These are phyloP conservation scores for Eugnorisma glareosa DNA, from an alignment of 2,888 invertebrate species.

Conservation along the genomic window DNA sequence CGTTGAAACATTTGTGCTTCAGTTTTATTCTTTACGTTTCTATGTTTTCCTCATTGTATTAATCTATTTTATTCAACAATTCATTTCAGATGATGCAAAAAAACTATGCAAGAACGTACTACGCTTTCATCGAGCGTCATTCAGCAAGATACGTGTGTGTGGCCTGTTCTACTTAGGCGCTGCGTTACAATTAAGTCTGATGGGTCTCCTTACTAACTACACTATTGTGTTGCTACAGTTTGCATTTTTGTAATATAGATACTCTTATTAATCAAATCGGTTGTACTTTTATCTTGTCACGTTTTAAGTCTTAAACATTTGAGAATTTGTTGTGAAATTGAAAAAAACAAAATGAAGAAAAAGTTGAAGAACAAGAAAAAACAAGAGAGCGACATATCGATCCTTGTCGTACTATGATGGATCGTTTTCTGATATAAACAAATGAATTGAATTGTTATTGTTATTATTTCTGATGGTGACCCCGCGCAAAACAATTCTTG, in stretches of 20 bases:
- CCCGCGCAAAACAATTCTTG: no score
- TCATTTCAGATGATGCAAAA: slow-evolving; percentile 4
- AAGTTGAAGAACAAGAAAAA: no score
- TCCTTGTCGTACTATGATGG: no score
- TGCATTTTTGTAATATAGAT: background rate
- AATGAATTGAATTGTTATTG: no score
- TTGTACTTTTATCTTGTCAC: no score
- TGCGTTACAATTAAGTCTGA: slow-evolving; percentile 6
- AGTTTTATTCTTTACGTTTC: background rate
- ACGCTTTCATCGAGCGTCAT: slow-evolving; percentile 3
- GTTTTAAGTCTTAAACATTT: no score
- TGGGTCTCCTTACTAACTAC: slow-evolving; percentile 13
- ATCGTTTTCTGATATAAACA: no score
- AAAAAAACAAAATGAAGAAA: background rate
- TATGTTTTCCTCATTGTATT: background rate
- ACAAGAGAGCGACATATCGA: no score
- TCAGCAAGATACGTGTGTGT: slow-evolving; percentile 13
- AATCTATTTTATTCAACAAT: background rate
- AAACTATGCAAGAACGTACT: slow-evolving; percentile 1
- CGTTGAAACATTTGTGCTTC: no score
- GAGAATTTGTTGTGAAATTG: no score
- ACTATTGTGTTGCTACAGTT: slow-evolving; percentile 24
- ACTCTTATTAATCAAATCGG: no score
- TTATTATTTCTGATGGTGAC: no score
- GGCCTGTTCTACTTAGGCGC: slow-evolving; percentile 15